phyloP scores from a whole-genome alignment of 2,888 invertebrate species.

The Leptinotarsa tumamoca region DNA sequence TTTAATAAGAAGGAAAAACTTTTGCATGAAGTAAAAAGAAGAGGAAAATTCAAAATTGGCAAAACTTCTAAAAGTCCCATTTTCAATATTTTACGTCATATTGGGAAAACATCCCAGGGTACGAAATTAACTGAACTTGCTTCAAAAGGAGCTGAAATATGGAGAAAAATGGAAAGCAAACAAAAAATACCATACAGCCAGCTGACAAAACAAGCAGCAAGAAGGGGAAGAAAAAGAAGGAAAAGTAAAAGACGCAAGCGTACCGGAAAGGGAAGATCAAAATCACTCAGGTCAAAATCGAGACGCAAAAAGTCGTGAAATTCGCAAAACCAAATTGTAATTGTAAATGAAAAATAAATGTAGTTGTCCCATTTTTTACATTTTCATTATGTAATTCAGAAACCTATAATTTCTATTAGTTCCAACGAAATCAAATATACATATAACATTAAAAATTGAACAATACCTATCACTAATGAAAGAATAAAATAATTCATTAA shows the following conservation, averaged over 20 bases:
- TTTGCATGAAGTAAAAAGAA: slow-evolving; percentile 19
- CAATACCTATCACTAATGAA: too few species aligned
- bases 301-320: background rate
- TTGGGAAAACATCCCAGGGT: slow-evolving; percentile 38
- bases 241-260: slow-evolving; percentile 4
- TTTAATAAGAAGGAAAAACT: slow-evolving; percentile 5
- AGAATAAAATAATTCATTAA: too few species aligned
- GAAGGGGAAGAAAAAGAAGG: slow-evolving; percentile 24
- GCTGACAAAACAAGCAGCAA: slow-evolving; percentile 37
- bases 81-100: slow-evolving; percentile 44
- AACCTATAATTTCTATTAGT: too few species aligned
- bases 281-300: slow-evolving; percentile 2
- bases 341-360: background rate
- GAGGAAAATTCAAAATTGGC: slow-evolving; percentile 20
- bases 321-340: background rate
- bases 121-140: slow-evolving; percentile 37
- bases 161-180: slow-evolving; percentile 42
- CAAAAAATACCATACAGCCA: slow-evolving; percentile 42
- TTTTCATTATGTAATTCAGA: background rate
- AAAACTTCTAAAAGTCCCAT: slow-evolving; percentile 41
- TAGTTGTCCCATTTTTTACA: slow-evolving; percentile 9
- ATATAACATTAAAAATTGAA: too few species aligned
- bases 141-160: slow-evolving; percentile 42
- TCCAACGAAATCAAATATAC: too few species aligned
- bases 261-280: background rate